Base-by-base conservation (phyloP, 1,140 invertebrate genomes). In the Bombus picipes region DNA sequence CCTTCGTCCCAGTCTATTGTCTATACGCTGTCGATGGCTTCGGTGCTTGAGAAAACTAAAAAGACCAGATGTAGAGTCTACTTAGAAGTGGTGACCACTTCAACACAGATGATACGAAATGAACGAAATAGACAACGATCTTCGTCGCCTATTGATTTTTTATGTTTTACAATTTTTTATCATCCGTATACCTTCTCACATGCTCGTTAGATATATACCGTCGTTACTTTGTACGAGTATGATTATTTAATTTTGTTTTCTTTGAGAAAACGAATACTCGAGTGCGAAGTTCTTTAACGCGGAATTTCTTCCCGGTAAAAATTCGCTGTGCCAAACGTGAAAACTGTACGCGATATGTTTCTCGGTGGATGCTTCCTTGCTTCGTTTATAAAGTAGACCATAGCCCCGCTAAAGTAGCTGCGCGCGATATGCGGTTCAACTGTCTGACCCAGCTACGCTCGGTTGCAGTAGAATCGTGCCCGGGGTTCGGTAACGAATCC, bases 391-490 rank as follows among this genome's bases (percentile, higher is more conserved):
- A 53, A 53, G 47, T 22, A 53, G 47, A 53, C 47, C 18, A 53
- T 53, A 53, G 1, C 18, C 18, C 18, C 47, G 47, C 47, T 91
- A 86, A 91, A 91, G 75, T 87, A 89, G 82, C 66, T 82, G 62
- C 75, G 68, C 53, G 84, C 86, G 83, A 88, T 91, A 84, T 82
- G 81, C 78, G 88, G 72, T 83, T 83, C 79, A 83, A 74, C 87
- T 82, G 75, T 83, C 74, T 73, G 78, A 85, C 83, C 57, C 81
- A 83, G 79, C 81, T 81, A 78, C 84, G 32, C 71, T 72, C 25
- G 70, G 85, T 82, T 89, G 86, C 86, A 59, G 57, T 41, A n/a
- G 72, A 83, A 90, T 91, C 88, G 88, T 82, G 88, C 81, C 57
- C 84, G 34, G 81, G 73, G 84, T 90, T 86, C 84, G 84, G 87